Conservation (phyloP, 2,113 vertebrate genomes). For the Balaeniceps rex region DNA sequence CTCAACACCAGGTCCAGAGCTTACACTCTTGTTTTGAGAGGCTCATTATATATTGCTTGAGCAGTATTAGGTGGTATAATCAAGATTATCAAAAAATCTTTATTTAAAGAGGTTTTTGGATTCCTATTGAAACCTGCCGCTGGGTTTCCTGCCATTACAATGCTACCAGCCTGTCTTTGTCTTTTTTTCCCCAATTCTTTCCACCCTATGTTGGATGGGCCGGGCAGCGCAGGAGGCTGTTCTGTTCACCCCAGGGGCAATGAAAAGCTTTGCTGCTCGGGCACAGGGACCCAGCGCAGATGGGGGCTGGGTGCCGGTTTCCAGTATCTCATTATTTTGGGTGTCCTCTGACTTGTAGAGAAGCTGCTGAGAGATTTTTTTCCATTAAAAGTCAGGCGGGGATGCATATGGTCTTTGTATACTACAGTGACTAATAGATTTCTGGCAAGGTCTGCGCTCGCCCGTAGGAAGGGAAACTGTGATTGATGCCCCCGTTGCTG, state of each 20-base stretch:
- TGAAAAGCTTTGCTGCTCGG: neutral
- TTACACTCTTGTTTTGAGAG: neutral
- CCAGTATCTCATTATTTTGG: neutral
- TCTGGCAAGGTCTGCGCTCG: neutral
- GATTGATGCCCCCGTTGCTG: slow-evolving; percentile 22
- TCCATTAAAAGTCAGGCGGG: neutral
- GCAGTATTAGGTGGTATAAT: too few relatives aligned
- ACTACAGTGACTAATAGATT: slow-evolving; percentile 46
- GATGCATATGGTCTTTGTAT: slow-evolving; percentile 41
- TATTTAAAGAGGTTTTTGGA: neutral
- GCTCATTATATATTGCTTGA: neutral
- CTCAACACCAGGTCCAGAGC: neutral
- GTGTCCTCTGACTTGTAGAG: neutral
- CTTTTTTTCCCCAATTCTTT: neutral
- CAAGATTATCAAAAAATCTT: neutral
- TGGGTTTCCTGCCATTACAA: neutral
- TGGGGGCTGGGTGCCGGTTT: neutral
- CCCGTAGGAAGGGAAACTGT: slow-evolving; percentile 29
- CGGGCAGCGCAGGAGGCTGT: neutral
- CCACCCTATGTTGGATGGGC: neutral
- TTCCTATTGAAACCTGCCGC: neutral
- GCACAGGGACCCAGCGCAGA: neutral
- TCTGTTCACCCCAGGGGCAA: rapidly evolving
- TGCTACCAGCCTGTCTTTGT: neutral
- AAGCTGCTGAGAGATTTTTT: slow-evolving; percentile 15